Percentiles rank a stretch among this genome's conserved stretches.
phyloP scores from a whole-genome alignment of 1,140 invertebrate species.

The Phymastichus coffea region DNA sequence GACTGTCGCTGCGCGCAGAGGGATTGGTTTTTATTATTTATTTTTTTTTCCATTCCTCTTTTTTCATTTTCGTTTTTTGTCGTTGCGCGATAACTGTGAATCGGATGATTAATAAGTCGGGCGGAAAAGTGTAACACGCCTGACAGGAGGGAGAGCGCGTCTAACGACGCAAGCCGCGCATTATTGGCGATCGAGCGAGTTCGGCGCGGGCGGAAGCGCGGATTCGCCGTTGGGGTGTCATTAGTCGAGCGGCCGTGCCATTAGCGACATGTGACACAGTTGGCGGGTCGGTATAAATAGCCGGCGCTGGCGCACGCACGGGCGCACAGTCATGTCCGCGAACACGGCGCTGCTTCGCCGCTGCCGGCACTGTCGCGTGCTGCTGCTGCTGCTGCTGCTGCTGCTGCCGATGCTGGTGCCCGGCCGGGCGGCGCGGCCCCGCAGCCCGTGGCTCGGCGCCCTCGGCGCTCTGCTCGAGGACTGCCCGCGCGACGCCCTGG shows the following conservation, averaged over 20 bases:
- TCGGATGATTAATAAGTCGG: too few species aligned
- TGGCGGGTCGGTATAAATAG: slow-evolving; percentile 6
- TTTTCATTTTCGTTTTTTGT: too few species aligned
- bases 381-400: background rate
- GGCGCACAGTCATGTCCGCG: slow-evolving; percentile 3
- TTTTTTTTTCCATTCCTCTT: too few species aligned
- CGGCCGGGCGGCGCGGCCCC: too few species aligned
- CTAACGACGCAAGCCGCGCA: background rate
- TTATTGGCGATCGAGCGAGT: background rate
- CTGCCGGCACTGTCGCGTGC: background rate
- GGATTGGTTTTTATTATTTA: too few species aligned
- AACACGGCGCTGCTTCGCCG: background rate
- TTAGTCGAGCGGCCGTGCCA: too few species aligned
- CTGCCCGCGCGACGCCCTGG: background rate
- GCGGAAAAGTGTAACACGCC: background rate
- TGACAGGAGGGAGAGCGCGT: background rate
- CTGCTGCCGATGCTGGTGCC: background rate
- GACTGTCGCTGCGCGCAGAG: too few species aligned
- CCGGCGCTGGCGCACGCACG: background rate
- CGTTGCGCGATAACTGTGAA: too few species aligned
- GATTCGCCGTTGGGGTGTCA: too few species aligned
- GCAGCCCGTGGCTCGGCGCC: too few species aligned
- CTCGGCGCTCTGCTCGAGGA: background rate
- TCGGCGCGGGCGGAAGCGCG: background rate
- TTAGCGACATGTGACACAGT: slow-evolving; percentile 12